A percentile compares a stretch with the other conserved stretches of the same genome.
Conservation (phyloP, 2,888 invertebrate genomes). For the Glyphotaelius pellucidus region DNA sequence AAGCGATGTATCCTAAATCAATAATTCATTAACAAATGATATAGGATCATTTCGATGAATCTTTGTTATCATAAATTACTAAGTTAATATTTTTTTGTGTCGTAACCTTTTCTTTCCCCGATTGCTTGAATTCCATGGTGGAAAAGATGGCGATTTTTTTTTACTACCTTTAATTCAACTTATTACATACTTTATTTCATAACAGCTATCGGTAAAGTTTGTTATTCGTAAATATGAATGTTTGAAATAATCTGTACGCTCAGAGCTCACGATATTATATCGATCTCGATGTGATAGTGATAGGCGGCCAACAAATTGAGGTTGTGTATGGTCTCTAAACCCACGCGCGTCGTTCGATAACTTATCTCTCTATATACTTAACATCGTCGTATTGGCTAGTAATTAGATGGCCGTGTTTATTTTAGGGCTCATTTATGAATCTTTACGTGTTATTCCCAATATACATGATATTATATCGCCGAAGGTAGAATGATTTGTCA, state of each 20-base stretch:
- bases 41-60: not conserved
- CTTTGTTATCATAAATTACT: not conserved
- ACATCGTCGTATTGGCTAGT: not conserved
- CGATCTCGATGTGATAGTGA: conserved; percentile 16
- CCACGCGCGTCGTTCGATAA: conserved; percentile 59
- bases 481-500: conserved; percentile 48
- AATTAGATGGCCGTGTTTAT: conserved; percentile 26
- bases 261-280: conserved; percentile 8
- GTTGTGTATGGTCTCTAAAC: conserved; percentile 51
- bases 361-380: conserved; percentile 59
- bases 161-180: not conserved
- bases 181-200: not conserved
- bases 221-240: conserved; percentile 14
- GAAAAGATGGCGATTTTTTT: conserved; percentile 56
- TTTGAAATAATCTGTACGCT: not conserved
- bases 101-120: conserved; percentile 29
- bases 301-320: conserved; percentile 43
- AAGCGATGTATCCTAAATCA: conserved; percentile 57
- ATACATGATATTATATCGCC: not conserved
- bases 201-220: conserved; percentile 11
- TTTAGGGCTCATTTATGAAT: conserved; percentile 29
- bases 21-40: conserved; percentile 53
- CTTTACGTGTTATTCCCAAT: not conserved
- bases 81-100: not conserved
- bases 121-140: conserved; percentile 14